These are phyloP conservation scores for Apoda limacodes DNA, from an alignment of 2,888 invertebrate species.

Conservation along the genomic window DNA sequence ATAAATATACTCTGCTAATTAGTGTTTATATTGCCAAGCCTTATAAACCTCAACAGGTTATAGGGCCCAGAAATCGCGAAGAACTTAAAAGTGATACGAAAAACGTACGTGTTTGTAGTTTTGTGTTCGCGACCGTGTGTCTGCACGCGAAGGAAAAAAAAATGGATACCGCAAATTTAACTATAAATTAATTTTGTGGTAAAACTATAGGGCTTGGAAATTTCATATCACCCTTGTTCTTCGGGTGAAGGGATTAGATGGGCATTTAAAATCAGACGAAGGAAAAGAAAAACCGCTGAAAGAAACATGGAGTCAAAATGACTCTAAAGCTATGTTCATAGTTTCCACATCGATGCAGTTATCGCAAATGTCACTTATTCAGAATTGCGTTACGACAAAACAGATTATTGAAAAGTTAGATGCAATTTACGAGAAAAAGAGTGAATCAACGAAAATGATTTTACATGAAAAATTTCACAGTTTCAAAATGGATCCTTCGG, in stretches of 20 bases:
- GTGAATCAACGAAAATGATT: conserved; percentile 9
- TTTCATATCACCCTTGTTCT: conserved; percentile 8
- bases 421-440: conserved; percentile 10
- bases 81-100: no score
- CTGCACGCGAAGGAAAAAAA: no score
- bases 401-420: conserved; percentile 5
- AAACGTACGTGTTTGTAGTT: no score
- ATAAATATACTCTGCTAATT: no score
- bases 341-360: conserved; percentile 6
- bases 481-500: conserved; percentile 1
- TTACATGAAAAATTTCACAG: conserved; percentile 9
- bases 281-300: background rate
- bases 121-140: no score
- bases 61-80: no score
- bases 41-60: no score
- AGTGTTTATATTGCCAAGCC: no score
- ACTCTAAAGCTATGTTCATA: conserved; percentile 10
- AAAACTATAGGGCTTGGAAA: conserved; percentile 10
- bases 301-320: conserved; percentile 3
- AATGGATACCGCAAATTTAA: no score
- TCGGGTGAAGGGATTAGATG: conserved; percentile 4
- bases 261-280: background rate
- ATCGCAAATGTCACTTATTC: conserved; percentile 2
- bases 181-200: no score
- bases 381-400: conserved; percentile 6